A percentile compares a stretch with the other conserved stretches of the same genome.
Conservation (phyloP, 2,888 invertebrate genomes). For the Rugalucina vietnamica region DNA sequence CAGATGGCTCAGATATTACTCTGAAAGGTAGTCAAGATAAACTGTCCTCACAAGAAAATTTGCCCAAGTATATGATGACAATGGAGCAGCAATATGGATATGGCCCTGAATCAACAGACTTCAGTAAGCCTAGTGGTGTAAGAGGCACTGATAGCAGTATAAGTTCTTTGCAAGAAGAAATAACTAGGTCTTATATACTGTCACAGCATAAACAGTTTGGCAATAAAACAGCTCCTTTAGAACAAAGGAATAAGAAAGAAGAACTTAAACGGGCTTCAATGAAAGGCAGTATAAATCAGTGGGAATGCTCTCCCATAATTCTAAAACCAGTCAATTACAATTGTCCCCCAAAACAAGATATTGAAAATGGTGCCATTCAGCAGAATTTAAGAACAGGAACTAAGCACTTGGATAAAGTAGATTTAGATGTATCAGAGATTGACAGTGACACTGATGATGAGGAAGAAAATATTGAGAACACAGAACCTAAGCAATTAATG, state of each 20-base stretch:
- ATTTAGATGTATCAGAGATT: neutral
- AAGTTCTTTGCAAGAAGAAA: conserved; percentile 57
- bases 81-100: conserved; percentile 42
- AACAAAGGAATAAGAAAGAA: neutral
- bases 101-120: conserved; percentile 28
- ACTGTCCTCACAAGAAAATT: conserved; percentile 49
- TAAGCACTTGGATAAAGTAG: conserved; percentile 20
- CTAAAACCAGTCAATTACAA: conserved; percentile 50
- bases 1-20: conserved; percentile 54
- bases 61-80: conserved; percentile 35
- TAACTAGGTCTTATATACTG: conserved; percentile 53
- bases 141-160: conserved; percentile 46
- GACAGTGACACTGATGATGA: neutral
- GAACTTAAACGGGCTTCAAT: conserved; percentile 4
- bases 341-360: conserved; percentile 41
- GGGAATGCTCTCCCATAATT: conserved; percentile 35
- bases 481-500: neutral
- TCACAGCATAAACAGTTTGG: conserved; percentile 20
- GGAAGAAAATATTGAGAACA: neutral
- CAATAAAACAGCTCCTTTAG: neutral
- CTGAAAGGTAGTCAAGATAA: conserved; percentile 64
- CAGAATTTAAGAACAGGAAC: neutral
- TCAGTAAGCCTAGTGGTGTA: conserved; percentile 35
- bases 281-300: conserved; percentile 9
- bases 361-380: conserved; percentile 16